Conservation (phyloP, 92 coral and sea anemone species). For the Anthopleura xanthogrammica region DNA sequence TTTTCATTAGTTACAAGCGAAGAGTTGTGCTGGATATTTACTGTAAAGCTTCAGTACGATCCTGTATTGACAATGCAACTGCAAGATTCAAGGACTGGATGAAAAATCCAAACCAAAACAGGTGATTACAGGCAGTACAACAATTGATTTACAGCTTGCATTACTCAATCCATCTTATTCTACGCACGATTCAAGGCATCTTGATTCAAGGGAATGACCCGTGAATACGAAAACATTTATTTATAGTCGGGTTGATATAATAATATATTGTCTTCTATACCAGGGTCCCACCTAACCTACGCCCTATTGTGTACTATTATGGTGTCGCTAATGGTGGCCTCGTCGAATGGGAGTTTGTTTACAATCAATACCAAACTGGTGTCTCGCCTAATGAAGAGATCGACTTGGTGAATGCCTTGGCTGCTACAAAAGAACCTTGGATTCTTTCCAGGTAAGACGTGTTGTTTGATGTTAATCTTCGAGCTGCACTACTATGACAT, state of each 20-base stretch:
- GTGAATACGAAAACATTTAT: too few relatives aligned
- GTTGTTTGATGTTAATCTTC: too few relatives aligned
- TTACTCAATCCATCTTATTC: too few relatives aligned
- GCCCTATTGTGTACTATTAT: conserved; percentile 60
- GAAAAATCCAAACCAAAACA: conserved; percentile 15
- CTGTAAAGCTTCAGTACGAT: conserved; percentile 55
- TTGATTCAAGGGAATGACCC: too few relatives aligned
- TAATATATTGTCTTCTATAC: neutral
- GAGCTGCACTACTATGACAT: too few relatives aligned
- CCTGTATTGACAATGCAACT: conserved; percentile 60
- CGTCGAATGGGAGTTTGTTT: conserved; percentile 81
- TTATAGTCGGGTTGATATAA: neutral
- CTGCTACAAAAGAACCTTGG: conserved; percentile 61
- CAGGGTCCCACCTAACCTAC: conserved; percentile 72
- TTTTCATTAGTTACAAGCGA: conserved; percentile 45
- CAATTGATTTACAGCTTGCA: too few relatives aligned
- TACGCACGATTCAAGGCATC: too few relatives aligned
- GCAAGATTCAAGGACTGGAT: conserved; percentile 57
- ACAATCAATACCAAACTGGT: conserved; percentile 49
- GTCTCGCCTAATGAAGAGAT: conserved; percentile 51
- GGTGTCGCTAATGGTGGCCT: conserved; percentile 70
- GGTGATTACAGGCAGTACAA: neutral
- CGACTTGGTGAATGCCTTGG: conserved; percentile 51
- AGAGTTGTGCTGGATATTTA: conserved; percentile 25
- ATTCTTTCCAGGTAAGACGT: conserved; percentile 44